A percentile compares a stretch with the other conserved stretches of the same genome.
These are phyloP conservation scores for Drosophila paramelanica DNA, from an alignment of 2,888 invertebrate genomes.

Conservation along the genomic window DNA sequence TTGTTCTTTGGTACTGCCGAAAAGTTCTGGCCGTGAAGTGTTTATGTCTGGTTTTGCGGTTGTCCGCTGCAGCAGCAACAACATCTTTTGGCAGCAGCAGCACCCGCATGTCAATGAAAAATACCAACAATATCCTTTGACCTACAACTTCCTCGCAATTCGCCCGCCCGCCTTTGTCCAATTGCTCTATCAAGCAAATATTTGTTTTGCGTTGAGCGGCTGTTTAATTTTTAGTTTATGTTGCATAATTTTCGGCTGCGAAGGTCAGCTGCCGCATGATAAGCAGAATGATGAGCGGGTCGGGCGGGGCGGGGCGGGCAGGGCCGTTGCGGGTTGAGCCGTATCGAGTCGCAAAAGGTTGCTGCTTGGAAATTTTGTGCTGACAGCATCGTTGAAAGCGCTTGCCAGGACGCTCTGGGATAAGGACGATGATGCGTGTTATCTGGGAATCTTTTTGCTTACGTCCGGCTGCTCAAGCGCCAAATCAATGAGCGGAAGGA, in stretches of 20 bases:
- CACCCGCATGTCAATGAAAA: slow-evolving; percentile 49
- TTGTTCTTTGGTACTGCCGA: slow-evolving; percentile 6
- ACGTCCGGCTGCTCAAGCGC: slow-evolving; percentile 11
- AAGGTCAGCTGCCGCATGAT: slow-evolving; percentile 41
- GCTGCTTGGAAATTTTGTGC: slow-evolving; percentile 53
- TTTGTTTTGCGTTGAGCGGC: slow-evolving; percentile 46
- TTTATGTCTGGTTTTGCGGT: slow-evolving; percentile 69
- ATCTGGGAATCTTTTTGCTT: slow-evolving; percentile 29
- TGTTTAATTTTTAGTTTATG: slow-evolving; percentile 78
- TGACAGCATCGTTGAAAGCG: slow-evolving; percentile 61
- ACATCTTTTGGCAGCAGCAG: not conserved
- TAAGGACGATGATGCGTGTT: slow-evolving; percentile 54
- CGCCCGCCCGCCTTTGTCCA: not conserved
- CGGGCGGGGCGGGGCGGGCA: too few species aligned
- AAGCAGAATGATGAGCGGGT: slow-evolving; percentile 22
- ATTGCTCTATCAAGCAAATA: slow-evolving; percentile 25
- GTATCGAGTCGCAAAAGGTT: slow-evolving; percentile 15
- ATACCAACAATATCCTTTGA: slow-evolving; percentile 19
- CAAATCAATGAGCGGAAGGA: slow-evolving; percentile 52
- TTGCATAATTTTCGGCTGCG: slow-evolving; percentile 72
- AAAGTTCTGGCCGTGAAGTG: slow-evolving; percentile 57
- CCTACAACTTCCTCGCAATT: too few species aligned
- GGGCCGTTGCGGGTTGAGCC: not conserved
- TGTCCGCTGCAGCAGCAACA: slow-evolving; percentile 19
- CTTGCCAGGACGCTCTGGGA: slow-evolving; percentile 37